phyloP scores from a whole-genome alignment of 2,888 invertebrate genomes.

The Clepsis dumicolana region DNA sequence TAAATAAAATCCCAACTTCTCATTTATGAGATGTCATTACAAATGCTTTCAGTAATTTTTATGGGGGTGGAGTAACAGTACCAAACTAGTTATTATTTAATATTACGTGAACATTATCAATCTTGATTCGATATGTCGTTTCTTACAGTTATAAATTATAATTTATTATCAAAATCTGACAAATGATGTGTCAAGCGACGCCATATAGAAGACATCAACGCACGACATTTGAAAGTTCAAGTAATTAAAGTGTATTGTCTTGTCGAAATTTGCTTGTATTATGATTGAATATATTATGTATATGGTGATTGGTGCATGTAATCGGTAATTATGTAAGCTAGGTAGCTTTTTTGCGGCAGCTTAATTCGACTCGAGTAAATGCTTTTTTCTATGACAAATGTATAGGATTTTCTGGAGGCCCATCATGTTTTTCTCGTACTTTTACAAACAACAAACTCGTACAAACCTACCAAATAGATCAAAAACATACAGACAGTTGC shows the following conservation, averaged over 20 bases:
- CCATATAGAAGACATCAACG: constrained; percentile 38
- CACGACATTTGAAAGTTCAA: constrained; percentile 20
- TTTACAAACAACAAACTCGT: no score
- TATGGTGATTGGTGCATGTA: neutral
- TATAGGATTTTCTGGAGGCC: no score
- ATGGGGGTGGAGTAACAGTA: neutral
- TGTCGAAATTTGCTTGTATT: neutral
- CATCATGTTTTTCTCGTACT: no score
- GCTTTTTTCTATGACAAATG: no score
- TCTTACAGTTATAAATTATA: constrained; percentile 1
- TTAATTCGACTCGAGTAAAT: no score
- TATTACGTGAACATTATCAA: constrained; percentile 6
- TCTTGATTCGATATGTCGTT: neutral
- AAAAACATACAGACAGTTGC: no score
- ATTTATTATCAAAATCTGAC: constrained; percentile 7
- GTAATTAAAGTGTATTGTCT: constrained; percentile 1
- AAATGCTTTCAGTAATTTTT: no score
- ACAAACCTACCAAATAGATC: no score
- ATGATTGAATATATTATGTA: neutral
- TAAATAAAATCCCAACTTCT: no score
- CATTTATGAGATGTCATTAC: no score
- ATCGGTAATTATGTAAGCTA: neutral
- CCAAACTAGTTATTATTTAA: neutral
- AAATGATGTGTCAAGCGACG: constrained; percentile 10
- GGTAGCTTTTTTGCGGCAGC: no score